Evolutionary conservation across 2,797 vertebrate species (phyloP), one percentile per base, ranked within the genome.

Genomic region (Acanthis flammea): DNA sequence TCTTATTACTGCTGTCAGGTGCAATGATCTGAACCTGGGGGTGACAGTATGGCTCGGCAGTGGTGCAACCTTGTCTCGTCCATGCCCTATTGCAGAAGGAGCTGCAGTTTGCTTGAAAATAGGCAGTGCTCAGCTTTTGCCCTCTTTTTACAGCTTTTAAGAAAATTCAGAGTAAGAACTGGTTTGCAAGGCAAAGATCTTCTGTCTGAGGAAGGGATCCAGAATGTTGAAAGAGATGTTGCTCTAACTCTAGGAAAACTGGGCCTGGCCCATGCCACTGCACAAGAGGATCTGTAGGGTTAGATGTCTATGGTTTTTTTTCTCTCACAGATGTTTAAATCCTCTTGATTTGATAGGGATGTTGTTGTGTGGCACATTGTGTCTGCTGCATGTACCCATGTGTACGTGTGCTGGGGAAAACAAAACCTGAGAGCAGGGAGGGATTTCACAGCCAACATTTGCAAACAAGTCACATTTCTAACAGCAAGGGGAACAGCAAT

Each of bases 391-490:
- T 6, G 7, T 44, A 17, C 31, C 6, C 4, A 1, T 23, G 23
- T 12, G 31, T 51, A 6, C 1, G 0, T 28, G 18, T 73, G 57
- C 25, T 7, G 42, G 18, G 30, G n/a, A 58, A 89, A 57, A 24
- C 28, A 85, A 77, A 83, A 83, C 37, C 60, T 77, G 94, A 53
- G 54, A 39, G 39, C 11, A 45, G 31, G 57, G 31, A 57, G 93
- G 78, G 70, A 35, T 84, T 73, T 85, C 80, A 86, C 87, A 95
- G 94, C 51, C 83, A 54, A 24, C 30, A 28, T 72, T n/a, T 41
- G 78, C 74, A 91, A 51, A 50, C 88, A 91, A 88, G 79, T 91
- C 92, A 73, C 71, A 58, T 77, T 95, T 90, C 87, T 62, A 93
- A 86, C 74, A 76, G 75, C 62, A 60, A 89, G 77, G 75, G 82